phyloP scores from a whole-genome alignment of 2,888 invertebrate genomes.

The Spialia ferax region DNA sequence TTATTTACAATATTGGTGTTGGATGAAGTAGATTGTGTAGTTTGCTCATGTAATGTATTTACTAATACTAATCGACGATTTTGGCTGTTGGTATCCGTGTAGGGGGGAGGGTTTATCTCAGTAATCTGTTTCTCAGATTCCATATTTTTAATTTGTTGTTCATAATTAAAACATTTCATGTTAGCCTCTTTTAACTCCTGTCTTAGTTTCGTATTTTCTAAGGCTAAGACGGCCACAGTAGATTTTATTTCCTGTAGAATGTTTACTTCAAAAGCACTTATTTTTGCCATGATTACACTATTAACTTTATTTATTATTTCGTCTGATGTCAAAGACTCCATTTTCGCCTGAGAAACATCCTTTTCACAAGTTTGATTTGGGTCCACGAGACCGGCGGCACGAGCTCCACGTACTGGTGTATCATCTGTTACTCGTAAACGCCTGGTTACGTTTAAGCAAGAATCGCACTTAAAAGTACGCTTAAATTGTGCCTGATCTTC shows the following conservation, averaged over 20 bases:
- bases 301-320: slow-evolving; percentile 6
- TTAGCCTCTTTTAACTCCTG: not conserved
- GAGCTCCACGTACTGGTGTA: slow-evolving; percentile 7
- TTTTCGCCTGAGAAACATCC: slow-evolving; percentile 6
- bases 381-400: not conserved
- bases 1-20: not conserved
- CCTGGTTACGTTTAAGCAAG: slow-evolving; percentile 6
- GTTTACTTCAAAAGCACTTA: slow-evolving; percentile 4
- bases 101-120: not conserved
- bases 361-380: slow-evolving; percentile 6
- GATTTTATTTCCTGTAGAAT: slow-evolving; percentile 8
- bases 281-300: slow-evolving; percentile 8
- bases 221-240: not conserved
- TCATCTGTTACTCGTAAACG: slow-evolving; percentile 8
- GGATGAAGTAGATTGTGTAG: not conserved
- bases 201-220: not conserved
- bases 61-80: not conserved
- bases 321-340: not conserved
- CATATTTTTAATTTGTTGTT: not conserved
- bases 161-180: not conserved
- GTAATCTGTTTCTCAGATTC: not conserved
- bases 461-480: slow-evolving; percentile 8
- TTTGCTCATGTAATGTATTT: not conserved
- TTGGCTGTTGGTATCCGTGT: not conserved
- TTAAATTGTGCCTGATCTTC: slow-evolving; percentile 6